These are phyloP conservation scores for Lepidostoma basale DNA, from an alignment of 1,140 invertebrate genomes.

Conservation along the genomic window DNA sequence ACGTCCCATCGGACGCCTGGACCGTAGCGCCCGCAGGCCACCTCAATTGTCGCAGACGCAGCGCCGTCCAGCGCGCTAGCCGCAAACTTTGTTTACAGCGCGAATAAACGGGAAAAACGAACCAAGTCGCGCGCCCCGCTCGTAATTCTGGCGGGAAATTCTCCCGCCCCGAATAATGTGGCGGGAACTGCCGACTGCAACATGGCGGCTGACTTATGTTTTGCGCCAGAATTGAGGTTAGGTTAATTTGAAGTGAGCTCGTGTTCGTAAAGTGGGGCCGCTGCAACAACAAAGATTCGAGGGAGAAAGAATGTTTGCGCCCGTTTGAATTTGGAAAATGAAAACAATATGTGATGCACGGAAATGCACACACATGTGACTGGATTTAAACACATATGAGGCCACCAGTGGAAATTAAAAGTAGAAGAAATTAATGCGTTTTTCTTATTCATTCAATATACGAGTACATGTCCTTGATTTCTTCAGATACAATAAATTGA, in stretches of 20 bases:
- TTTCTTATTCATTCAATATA: too few relatives aligned
- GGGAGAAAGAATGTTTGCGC: neutral
- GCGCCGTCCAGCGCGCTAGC: conserved; percentile 22
- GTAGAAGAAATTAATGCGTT: too few relatives aligned
- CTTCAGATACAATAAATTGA: too few relatives aligned
- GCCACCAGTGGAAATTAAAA: too few relatives aligned
- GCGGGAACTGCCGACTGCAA: conserved; percentile 40
- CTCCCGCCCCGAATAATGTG: conserved; percentile 34
- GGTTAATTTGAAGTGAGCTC: conserved; percentile 35
- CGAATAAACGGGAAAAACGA: conserved; percentile 44
- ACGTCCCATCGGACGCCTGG: neutral
- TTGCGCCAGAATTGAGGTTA: conserved; percentile 34
- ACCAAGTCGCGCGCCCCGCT: conserved; percentile 32
- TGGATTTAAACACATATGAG: too few relatives aligned
- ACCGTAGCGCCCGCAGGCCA: neutral
- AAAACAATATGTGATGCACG: too few relatives aligned
- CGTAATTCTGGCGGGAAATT: conserved; percentile 34
- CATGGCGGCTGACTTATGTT: conserved; percentile 35
- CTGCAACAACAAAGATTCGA: conserved; percentile 21
- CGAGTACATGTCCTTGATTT: too few relatives aligned
- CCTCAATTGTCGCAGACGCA: conserved; percentile 23
- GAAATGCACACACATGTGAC: too few relatives aligned
- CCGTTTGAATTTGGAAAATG: too few relatives aligned
- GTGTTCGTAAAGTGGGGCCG: conserved; percentile 3
- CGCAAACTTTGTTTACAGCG: conserved; percentile 43